phyloP scores from a whole-genome alignment of 2,888 invertebrate species.

The Epirrhoe alternata region DNA sequence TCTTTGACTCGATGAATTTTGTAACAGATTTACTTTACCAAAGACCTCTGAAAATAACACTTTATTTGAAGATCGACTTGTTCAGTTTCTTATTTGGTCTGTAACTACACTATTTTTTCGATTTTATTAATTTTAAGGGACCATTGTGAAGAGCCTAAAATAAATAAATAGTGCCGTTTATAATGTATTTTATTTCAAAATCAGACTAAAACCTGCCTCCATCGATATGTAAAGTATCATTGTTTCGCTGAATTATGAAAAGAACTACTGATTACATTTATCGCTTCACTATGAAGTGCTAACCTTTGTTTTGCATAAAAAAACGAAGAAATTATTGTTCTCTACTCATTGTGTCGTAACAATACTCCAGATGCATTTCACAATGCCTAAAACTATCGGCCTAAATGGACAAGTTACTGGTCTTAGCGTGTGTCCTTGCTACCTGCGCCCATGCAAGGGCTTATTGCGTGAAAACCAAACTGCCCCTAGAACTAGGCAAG shows the following conservation, averaged over 20 bases:
- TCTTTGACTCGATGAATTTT: slow-evolving; percentile 41
- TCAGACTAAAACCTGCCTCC: background rate
- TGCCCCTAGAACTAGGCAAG: slow-evolving; percentile 65
- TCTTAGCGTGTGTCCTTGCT: slow-evolving; percentile 35
- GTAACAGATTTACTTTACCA: slow-evolving; percentile 54
- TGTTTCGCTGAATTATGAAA: background rate
- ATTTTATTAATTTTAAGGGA: slow-evolving; percentile 56
- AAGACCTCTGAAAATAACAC: slow-evolving; percentile 53
- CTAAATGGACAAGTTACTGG: slow-evolving; percentile 50
- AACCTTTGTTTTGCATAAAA: slow-evolving; percentile 8
- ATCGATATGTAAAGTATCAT: background rate
- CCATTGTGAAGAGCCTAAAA: slow-evolving; percentile 64
- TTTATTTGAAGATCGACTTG: slow-evolving; percentile 25
- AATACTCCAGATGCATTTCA: slow-evolving; percentile 35
- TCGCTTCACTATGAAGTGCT: background rate
- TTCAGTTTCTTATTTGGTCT: slow-evolving; percentile 31
- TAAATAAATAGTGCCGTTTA: slow-evolving; percentile 67
- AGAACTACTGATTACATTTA: background rate
- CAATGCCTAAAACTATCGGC: slow-evolving; percentile 35
- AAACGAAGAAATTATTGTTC: slow-evolving; percentile 12
- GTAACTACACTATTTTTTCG: slow-evolving; percentile 44
- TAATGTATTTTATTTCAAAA: slow-evolving; percentile 45
- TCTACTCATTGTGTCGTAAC: slow-evolving; percentile 41
- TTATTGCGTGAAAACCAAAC: slow-evolving; percentile 62
- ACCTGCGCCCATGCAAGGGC: slow-evolving; percentile 47